A percentile compares a stretch with the other conserved stretches of the same genome.
These are phyloP conservation scores for Numenius phaeopus DNA, from an alignment of 2,797 vertebrate genomes.

Conservation along the genomic window DNA sequence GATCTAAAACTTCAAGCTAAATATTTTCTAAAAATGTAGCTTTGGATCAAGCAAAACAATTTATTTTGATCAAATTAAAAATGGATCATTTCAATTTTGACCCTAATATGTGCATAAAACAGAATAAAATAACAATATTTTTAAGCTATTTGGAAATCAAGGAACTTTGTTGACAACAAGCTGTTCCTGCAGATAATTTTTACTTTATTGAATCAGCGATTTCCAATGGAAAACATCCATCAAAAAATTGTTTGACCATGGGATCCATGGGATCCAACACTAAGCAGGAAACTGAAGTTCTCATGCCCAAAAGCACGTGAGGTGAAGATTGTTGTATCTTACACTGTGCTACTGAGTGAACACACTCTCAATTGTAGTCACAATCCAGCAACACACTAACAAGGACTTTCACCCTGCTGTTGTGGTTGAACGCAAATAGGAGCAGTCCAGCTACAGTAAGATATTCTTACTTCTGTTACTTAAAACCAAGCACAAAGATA, in stretches of 20 bases:
- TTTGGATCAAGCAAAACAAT: background rate
- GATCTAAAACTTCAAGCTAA: background rate
- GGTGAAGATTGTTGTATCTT: background rate
- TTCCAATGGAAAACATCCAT: background rate
- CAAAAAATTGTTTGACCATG: background rate
- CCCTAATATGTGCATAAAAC: fast-evolving
- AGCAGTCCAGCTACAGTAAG: background rate
- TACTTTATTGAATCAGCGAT: background rate
- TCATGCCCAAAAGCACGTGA: background rate
- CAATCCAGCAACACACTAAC: constrained; percentile 20
- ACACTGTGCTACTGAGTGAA: background rate
- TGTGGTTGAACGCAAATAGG: background rate
- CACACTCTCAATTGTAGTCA: background rate
- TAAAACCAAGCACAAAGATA: constrained; percentile 47
- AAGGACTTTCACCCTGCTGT: background rate
- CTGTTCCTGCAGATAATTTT: background rate
- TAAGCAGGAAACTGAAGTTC: background rate
- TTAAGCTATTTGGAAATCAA: background rate
- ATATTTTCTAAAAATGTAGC: background rate
- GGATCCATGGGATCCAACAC: background rate
- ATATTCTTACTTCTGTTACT: background rate
- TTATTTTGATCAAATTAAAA: background rate
- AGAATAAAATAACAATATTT: background rate
- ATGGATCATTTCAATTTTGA: background rate
- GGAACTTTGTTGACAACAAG: background rate